These are phyloP conservation scores for Ophioderma brevispina DNA, from an alignment of 35 echinoderm and acorn worm genomes.

Conservation along the genomic window DNA sequence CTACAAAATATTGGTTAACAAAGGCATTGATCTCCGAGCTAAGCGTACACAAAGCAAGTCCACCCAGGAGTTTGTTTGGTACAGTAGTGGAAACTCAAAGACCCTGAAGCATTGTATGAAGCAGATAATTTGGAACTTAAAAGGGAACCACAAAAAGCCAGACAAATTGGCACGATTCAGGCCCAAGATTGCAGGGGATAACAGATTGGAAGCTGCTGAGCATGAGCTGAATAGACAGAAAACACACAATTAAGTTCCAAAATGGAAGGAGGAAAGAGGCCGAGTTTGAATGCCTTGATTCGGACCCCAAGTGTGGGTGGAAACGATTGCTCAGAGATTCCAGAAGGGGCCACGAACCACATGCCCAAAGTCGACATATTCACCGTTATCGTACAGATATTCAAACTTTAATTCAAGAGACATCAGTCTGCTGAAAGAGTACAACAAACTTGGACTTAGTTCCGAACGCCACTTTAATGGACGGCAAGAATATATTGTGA, in stretches of 20 bases:
- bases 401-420: constrained; percentile 81
- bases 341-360: constrained; percentile 39
- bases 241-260: constrained; percentile 48
- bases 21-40: constrained; percentile 60
- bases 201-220: constrained; percentile 37
- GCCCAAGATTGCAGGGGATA: constrained; percentile 19
- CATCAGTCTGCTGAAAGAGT: constrained; percentile 75
- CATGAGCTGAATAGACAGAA: constrained; percentile 57
- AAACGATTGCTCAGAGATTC: constrained; percentile 17
- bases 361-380: constrained; percentile 57
- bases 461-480: constrained; percentile 43
- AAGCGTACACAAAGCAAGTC: constrained; percentile 90
- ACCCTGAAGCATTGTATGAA: constrained; percentile 44
- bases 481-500: background rate
- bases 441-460: constrained; percentile 76
- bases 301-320: constrained; percentile 42
- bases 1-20: too few species aligned
- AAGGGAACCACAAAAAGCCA: constrained; percentile 25
- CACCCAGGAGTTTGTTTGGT: constrained; percentile 91
- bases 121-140: constrained; percentile 26
- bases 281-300: constrained; percentile 69
- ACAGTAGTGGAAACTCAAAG: constrained; percentile 84
- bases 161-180: constrained; percentile 75
- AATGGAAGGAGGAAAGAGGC: constrained; percentile 64
- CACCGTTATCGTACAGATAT: constrained; percentile 70